A percentile compares a stretch with the other conserved stretches of the same genome.
These are phyloP conservation scores for Phasianus colchicus DNA, from an alignment of 2,113 vertebrate species.

Conservation along the genomic window DNA sequence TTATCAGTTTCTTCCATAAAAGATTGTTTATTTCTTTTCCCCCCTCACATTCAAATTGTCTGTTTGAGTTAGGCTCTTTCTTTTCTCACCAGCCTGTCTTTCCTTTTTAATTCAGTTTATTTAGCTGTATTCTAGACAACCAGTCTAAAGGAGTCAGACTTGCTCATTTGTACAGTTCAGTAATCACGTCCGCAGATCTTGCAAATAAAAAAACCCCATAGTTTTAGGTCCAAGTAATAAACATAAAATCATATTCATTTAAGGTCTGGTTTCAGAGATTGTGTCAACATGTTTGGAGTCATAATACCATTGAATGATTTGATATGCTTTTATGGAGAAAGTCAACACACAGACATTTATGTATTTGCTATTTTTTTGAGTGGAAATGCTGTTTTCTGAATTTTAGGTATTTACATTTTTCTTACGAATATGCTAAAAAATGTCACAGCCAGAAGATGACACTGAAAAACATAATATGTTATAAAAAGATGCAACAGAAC, in stretches of 20 bases:
- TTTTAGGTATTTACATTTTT: background rate
- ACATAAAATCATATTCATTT: constrained; percentile 20
- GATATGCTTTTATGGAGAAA: background rate
- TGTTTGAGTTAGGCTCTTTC: background rate
- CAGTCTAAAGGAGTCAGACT: background rate
- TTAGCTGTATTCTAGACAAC: background rate
- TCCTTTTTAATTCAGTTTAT: constrained; percentile 12
- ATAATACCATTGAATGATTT: constrained; percentile 4
- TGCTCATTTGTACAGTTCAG: constrained; percentile 12
- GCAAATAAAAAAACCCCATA: background rate
- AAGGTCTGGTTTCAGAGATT: background rate
- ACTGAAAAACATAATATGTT: background rate
- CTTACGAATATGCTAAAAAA: background rate
- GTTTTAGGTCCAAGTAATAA: constrained; percentile 11
- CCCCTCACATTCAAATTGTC: background rate
- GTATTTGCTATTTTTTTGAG: background rate
- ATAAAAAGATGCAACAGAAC: background rate
- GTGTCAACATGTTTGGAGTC: constrained; percentile 4
- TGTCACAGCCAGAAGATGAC: background rate
- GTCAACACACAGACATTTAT: background rate
- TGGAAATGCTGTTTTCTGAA: background rate
- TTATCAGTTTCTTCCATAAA: background rate
- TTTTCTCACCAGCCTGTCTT: background rate
- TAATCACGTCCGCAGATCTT: constrained; percentile 24
- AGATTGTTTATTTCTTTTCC: background rate